Evolutionary conservation across 2,888 invertebrate species (phyloP).

Genomic region (Deroplatys truncata): DNA sequence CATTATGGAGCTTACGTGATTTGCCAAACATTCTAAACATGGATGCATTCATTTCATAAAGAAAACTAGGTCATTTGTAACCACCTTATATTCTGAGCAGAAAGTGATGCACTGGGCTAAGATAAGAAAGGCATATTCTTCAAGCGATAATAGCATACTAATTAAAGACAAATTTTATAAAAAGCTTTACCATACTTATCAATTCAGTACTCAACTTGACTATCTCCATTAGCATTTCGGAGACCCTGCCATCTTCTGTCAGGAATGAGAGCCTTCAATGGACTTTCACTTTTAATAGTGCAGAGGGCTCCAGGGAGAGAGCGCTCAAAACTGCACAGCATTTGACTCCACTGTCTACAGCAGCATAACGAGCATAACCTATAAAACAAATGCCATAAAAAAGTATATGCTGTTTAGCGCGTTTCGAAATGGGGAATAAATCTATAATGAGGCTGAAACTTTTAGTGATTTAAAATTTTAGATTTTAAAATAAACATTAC

Average conservation of each 20-base stretch:
- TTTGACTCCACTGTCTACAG: too few relatives aligned
- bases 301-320: not conserved
- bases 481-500: too few relatives aligned
- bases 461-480: too few relatives aligned
- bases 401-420: too few relatives aligned
- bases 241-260: not conserved
- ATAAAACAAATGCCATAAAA: too few relatives aligned
- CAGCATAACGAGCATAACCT: too few relatives aligned
- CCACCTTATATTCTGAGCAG: not conserved
- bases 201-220: not conserved
- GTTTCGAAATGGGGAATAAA: too few relatives aligned
- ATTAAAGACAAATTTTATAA: not conserved
- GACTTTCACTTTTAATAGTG: not conserved
- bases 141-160: not conserved
- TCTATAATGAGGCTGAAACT: too few relatives aligned
- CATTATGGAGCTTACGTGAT: not conserved
- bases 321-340: not conserved
- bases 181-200: not conserved
- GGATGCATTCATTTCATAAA: not conserved
- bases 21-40: not conserved
- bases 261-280: not conserved
- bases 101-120: not conserved
- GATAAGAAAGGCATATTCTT: not conserved
- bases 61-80: conserved; percentile 9
- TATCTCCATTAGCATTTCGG: not conserved